Conservation (phyloP, 2,888 invertebrate genomes). For the Tetranychus piercei region DNA sequence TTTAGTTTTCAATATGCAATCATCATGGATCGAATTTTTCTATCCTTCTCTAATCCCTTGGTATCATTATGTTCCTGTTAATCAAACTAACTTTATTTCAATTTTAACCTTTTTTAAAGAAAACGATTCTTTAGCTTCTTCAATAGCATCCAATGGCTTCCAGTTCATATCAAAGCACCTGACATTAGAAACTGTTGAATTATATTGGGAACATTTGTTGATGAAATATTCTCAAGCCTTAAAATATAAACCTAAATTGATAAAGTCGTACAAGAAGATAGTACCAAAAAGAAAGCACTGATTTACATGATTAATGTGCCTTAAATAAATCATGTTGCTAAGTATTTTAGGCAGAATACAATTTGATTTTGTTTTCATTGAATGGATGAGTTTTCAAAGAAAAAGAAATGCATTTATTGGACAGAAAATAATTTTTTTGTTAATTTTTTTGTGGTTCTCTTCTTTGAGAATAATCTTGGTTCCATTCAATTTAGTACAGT, state of each 20-base stretch:
- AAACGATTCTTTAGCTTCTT: conserved; percentile 51
- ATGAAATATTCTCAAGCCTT: conserved; percentile 53
- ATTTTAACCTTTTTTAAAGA: conserved; percentile 30
- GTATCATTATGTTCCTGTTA: conserved; percentile 83
- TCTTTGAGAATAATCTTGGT: neutral
- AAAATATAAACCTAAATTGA: conserved; percentile 39
- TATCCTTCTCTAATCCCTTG: conserved; percentile 75
- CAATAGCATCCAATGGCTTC: conserved; percentile 62
- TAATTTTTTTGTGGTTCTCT: neutral
- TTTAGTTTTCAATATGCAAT: conserved; percentile 77
- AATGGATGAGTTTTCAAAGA: neutral
- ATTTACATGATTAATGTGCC: neutral
- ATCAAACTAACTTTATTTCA: conserved; percentile 49
- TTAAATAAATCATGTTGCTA: neutral
- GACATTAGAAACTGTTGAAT: conserved; percentile 56
- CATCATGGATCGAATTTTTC: conserved; percentile 87
- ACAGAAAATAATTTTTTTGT: neutral
- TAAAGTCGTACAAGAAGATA: neutral
- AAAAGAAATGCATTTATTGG: neutral
- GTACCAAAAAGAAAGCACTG: conserved; percentile 1
- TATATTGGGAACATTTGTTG: conserved; percentile 67
- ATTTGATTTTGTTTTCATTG: neutral
- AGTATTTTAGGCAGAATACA: no score
- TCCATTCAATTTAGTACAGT: no score
- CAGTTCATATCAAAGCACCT: conserved; percentile 65